These are phyloP conservation scores for Scopus umbretta DNA, from an alignment of 2,113 vertebrate genomes.

Conservation along the genomic window DNA sequence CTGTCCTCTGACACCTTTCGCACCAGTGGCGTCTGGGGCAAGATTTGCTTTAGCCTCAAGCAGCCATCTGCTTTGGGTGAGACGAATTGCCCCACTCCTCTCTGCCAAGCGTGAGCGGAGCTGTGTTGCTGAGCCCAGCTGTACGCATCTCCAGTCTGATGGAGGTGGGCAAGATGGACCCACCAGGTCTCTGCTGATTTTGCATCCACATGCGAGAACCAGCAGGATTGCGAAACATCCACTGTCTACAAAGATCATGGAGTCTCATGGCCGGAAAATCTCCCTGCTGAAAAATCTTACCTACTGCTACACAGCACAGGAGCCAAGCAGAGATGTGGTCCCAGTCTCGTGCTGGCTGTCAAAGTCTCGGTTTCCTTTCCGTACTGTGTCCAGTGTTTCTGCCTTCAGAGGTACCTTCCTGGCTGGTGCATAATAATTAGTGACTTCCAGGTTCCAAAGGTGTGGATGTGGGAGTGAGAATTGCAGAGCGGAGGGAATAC, in stretches of 20 bases:
- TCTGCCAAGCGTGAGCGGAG: accelerated
- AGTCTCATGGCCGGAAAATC: not conserved
- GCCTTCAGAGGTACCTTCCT: not conserved
- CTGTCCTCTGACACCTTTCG: not conserved
- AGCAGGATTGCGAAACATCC: accelerated
- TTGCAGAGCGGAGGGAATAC: not conserved
- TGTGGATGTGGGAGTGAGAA: slow-evolving; percentile 38
- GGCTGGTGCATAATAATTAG: not conserved
- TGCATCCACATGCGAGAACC: accelerated
- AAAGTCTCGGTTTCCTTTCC: not conserved
- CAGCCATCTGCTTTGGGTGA: not conserved
- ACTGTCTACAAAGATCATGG: not conserved
- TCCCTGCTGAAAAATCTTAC: not conserved
- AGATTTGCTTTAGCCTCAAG: not conserved
- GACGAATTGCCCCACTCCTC: accelerated
- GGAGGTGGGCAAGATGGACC: not conserved
- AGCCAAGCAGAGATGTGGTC: not conserved
- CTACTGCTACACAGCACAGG: not conserved
- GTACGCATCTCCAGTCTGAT: not conserved
- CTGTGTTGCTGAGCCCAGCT: accelerated
- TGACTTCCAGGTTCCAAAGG: slow-evolving; percentile 6
- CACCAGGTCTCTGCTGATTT: not conserved
- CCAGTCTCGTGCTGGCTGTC: not conserved
- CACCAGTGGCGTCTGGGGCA: not conserved
- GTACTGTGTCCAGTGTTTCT: not conserved